These are phyloP conservation scores for Ophioninae sp. DNA, from an alignment of 2,888 invertebrate species.

Conservation along the genomic window DNA sequence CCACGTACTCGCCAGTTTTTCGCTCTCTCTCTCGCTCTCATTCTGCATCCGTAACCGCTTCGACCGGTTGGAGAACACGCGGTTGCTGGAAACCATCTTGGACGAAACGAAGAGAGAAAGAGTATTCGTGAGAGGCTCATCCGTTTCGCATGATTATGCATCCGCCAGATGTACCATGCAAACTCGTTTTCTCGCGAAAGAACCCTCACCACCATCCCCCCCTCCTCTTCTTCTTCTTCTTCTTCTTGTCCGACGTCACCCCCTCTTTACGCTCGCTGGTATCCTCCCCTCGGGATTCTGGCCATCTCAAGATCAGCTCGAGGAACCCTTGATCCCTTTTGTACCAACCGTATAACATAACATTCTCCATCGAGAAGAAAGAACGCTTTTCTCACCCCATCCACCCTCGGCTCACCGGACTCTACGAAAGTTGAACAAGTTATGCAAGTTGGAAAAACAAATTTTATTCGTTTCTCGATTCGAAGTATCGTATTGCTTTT, in stretches of 20 bases:
- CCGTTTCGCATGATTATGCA: slow-evolving; percentile 59
- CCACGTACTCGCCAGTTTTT: slow-evolving; percentile 16
- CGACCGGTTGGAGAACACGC: slow-evolving; percentile 60
- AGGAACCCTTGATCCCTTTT: slow-evolving; percentile 28
- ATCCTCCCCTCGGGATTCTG: not conserved
- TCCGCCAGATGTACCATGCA: slow-evolving; percentile 61
- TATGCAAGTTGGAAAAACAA: slow-evolving; percentile 3
- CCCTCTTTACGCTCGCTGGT: too few relatives aligned
- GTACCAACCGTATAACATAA: not conserved
- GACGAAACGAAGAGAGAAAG: slow-evolving; percentile 15
- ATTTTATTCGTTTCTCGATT: too few relatives aligned
- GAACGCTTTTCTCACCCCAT: not conserved
- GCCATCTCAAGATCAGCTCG: slow-evolving; percentile 11
- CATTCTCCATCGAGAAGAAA: slow-evolving; percentile 25
- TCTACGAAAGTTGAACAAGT: slow-evolving; percentile 29
- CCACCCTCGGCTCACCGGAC: slow-evolving; percentile 3
- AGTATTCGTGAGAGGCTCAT: slow-evolving; percentile 41
- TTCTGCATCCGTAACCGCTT: slow-evolving; percentile 58
- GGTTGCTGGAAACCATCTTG: slow-evolving; percentile 59
- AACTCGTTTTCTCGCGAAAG: slow-evolving; percentile 54
- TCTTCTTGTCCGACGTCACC: not conserved
- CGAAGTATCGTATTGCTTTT: too few relatives aligned
- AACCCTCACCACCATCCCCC: not conserved
- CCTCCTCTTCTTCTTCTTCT: not conserved
- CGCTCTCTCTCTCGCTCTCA: not conserved